Base-by-base conservation (phyloP, 2,888 invertebrate species). In the Taenaris catops region DNA sequence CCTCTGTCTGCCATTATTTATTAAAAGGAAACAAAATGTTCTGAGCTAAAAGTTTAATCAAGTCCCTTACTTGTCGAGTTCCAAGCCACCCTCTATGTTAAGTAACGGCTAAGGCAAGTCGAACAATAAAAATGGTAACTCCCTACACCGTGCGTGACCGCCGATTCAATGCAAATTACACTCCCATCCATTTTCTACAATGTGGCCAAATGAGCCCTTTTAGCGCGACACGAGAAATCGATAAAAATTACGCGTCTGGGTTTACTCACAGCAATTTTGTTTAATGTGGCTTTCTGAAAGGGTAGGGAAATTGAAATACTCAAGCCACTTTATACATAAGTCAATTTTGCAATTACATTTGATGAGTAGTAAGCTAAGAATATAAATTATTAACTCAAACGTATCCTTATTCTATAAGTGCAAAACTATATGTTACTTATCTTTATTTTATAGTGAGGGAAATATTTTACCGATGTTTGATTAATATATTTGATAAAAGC, bases 151-250 rank as follows among this genome's bases (percentile, higher is more conserved):
- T 81, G 81, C 81, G 81, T 83, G 81, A 78, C 80, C 83, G 69
- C 68, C 65, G 63, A 63, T 70, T 75, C 72, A 72, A 81, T 83
- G 83, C 80, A 84, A 83, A 83, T 83, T 80, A 79, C 71, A 74
- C 73, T 74, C 70, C 73, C 72, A 79, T 78, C 74, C 74, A 79
- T 78, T 79, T 73, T 70, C 71, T 80, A 79, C 75, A 83, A 80
- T 80, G 79, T 80, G 80, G 73, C 76, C 72, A 80, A 80, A 80
- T 83, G 79, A 81, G 80, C 69, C 74, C 79, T 80, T 80, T 83
- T 78, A 81, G 79, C 79, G 79, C 78, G 69, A 81, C 76, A 79
- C 61, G 69, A 66, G 63, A 72, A 76, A 79, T 83, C 80, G 73
- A 81, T 81, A 76, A 71, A 78, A 69, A 68, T 48, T 65, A 63